A percentile compares a stretch with the other conserved stretches of the same genome.
Evolutionary conservation across 2,888 invertebrate genomes (phyloP).

Genomic region (Ditula angustiorana): DNA sequence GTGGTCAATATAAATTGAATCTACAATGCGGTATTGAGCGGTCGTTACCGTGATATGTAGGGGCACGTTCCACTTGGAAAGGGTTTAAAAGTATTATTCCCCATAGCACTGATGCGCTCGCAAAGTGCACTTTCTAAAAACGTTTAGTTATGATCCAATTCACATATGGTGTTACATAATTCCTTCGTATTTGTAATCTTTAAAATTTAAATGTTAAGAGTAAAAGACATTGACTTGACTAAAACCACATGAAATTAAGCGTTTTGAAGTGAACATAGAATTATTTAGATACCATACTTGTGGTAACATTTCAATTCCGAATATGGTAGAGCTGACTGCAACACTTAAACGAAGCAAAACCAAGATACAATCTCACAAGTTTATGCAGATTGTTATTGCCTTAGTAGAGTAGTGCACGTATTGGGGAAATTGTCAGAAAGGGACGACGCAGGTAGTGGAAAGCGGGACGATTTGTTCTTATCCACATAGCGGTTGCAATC

Average conservation of each 20-base stretch:
- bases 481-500: slow-evolving; percentile 66
- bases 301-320: not conserved
- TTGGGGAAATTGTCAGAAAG: not conserved
- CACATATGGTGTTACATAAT: not conserved
- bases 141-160: not conserved
- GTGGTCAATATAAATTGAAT: slow-evolving; percentile 76
- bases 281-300: not conserved
- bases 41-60: slow-evolving; percentile 73
- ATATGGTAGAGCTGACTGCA: not conserved
- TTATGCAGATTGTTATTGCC: not conserved
- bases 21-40: slow-evolving; percentile 70
- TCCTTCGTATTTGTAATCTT: too few species aligned
- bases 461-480: slow-evolving; percentile 44
- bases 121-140: slow-evolving; percentile 18
- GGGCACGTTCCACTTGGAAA: slow-evolving; percentile 50
- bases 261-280: not conserved
- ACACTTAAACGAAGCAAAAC: not conserved
- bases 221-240: too few species aligned
- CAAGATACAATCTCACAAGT: not conserved
- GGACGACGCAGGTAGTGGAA: slow-evolving; percentile 11
- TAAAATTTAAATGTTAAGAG: too few species aligned
- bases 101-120: slow-evolving; percentile 44
- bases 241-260: too few species aligned
- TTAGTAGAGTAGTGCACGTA: not conserved
- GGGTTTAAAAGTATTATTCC: slow-evolving; percentile 54